phyloP scores from a whole-genome alignment of 1,140 invertebrate genomes.

The Drosophila virilis region DNA sequence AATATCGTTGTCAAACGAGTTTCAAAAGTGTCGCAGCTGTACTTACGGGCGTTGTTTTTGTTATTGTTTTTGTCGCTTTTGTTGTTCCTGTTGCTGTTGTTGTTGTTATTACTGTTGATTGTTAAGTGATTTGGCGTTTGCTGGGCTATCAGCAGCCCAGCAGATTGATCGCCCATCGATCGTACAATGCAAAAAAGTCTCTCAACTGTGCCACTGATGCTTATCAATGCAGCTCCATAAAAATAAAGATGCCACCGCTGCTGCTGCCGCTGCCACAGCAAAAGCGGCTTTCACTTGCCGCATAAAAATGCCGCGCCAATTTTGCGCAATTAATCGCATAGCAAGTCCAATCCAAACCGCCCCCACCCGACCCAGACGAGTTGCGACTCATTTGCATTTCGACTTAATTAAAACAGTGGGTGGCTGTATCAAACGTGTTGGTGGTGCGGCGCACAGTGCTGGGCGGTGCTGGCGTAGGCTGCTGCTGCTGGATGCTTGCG shows the following conservation, averaged over 20 bases:
- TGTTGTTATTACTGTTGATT: slow-evolving; percentile 65
- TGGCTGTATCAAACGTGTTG: slow-evolving; percentile 35
- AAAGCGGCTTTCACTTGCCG: slow-evolving; percentile 72
- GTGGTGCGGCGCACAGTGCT: slow-evolving; percentile 13
- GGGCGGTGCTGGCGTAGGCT: slow-evolving; percentile 44
- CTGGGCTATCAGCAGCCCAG: slow-evolving; percentile 52
- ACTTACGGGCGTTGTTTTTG: slow-evolving; percentile 36
- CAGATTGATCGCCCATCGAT: slow-evolving; percentile 37
- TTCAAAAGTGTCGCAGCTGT: slow-evolving; percentile 77
- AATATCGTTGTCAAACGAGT: slow-evolving; percentile 71
- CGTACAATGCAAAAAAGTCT: slow-evolving; percentile 14
- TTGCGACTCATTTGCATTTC: slow-evolving; percentile 73
- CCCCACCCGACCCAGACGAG: slow-evolving; percentile 33
- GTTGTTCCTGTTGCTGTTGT: slow-evolving; percentile 54
- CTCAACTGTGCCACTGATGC: slow-evolving; percentile 35
- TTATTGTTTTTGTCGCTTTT: slow-evolving; percentile 15
- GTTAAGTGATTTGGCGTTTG: slow-evolving; percentile 68
- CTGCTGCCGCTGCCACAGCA: slow-evolving; percentile 11
- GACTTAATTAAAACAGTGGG: slow-evolving; percentile 81
- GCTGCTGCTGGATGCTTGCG: slow-evolving; percentile 26
- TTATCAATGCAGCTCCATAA: slow-evolving; percentile 46
- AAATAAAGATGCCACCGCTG: slow-evolving; percentile 68
- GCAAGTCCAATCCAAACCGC: slow-evolving; percentile 65
- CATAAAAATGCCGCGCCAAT: slow-evolving; percentile 74
- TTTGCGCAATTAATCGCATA: slow-evolving; percentile 79